These are phyloP conservation scores for Centrocercus urophasianus DNA, from an alignment of 2,113 vertebrate genomes.

Conservation along the genomic window DNA sequence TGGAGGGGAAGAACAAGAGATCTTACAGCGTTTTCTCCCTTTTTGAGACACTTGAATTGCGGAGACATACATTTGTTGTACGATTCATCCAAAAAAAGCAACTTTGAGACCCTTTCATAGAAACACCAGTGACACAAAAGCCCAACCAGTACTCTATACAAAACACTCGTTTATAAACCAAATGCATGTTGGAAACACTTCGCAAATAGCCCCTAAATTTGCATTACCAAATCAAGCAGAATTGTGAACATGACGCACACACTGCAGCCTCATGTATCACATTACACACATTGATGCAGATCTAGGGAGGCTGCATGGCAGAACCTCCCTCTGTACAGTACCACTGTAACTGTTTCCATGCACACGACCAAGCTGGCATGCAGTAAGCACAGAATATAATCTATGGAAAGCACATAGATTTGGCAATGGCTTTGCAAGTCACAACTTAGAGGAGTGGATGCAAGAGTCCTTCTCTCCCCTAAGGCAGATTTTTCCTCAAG, in stretches of 20 bases:
- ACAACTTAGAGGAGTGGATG: not conserved
- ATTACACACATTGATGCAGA: not conserved
- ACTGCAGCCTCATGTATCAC: not conserved
- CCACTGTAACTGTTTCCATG: not conserved
- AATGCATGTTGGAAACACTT: not conserved
- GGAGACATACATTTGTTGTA: not conserved
- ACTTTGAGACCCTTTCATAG: not conserved
- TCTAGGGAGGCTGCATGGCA: not conserved
- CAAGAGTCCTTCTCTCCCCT: not conserved
- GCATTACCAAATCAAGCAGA: not conserved
- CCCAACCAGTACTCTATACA: not conserved
- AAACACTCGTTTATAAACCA: not conserved
- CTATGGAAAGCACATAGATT: not conserved
- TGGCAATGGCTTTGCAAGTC: not conserved
- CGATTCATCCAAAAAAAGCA: not conserved
- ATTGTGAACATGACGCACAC: not conserved
- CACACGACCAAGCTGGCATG: not conserved
- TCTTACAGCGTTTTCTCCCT: not conserved
- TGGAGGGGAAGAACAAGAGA: not conserved
- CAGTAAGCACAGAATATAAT: not conserved
- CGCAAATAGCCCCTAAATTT: not conserved
- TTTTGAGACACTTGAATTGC: too few species aligned
- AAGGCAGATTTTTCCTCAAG: not conserved
- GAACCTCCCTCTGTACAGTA: not conserved
- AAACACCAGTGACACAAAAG: not conserved